Evolutionary conservation across 2,113 vertebrate species (phyloP), one percentile per base, ranked within the genome.

Genomic region (Gambusia affinis): DNA sequence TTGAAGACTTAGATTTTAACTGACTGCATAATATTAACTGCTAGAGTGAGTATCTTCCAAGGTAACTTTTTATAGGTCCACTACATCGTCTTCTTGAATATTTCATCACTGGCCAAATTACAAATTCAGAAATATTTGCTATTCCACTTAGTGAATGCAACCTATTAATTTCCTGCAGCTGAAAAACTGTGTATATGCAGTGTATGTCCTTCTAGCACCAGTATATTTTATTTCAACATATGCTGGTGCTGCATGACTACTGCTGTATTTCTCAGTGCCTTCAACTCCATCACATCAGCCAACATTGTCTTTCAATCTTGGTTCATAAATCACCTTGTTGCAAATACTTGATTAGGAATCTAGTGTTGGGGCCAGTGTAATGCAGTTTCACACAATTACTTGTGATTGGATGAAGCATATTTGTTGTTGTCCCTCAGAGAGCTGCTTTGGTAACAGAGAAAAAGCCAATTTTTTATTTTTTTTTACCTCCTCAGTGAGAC

Each of bases 261-360:
- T 1, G 4, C 44, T 47, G 42, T 62, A 72, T 67, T 78, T 61
- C 72, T 78, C 73, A 72, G 42, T 61, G 54, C 22, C 65, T 81
- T 33, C n/a, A 79, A 65, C 39, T 44, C 63, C 30, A 33, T 69
- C 63, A 39, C 17, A 61, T 78, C 62, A 69, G 8, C 14, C 17
- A n/a, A 22, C 4, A 2, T 63, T 77, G 44, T 70, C 33, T 6
- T 2, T 73, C 64, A 5, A 14, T 54, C 30, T 73, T 69, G 47
- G 73, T 73, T 64, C 35, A 17, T 28, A 80, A 60, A 79, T 37
- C 47, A 57, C 60, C 61, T 62, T 19, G 44, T 47, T 8, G 42
- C 79, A 54, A 70, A 70, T 12, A 60, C 62, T 39, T 84, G 83
- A 92, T 80, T 84, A 72, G 60, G 77, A 11, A 65, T 84, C 67